A percentile compares a stretch with the other conserved stretches of the same genome.
phyloP scores from a whole-genome alignment of 2,888 invertebrate genomes.

The Apamea epomidion region DNA sequence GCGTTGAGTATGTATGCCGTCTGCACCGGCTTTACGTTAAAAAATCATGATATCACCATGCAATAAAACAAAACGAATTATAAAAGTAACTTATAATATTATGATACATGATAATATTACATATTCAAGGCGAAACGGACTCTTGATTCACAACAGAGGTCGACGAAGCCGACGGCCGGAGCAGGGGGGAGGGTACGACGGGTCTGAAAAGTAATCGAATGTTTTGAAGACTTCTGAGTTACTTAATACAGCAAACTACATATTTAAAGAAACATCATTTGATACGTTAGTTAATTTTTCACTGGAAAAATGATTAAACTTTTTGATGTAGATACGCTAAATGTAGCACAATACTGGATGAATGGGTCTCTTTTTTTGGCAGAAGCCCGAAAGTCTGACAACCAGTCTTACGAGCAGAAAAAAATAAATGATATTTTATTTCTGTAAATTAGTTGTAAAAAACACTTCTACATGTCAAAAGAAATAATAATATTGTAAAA shows the following conservation, averaged over 20 bases:
- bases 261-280: background rate
- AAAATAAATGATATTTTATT: too few relatives aligned
- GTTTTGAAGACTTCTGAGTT: background rate
- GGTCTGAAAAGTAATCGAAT: conserved; percentile 32
- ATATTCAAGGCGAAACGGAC: conserved; percentile 42
- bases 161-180: conserved; percentile 3
- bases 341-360: too few relatives aligned
- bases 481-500: background rate
- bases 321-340: background rate
- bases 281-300: background rate
- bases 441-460: background rate
- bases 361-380: background rate
- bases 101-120: conserved; percentile 53
- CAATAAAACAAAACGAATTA: conserved; percentile 13
- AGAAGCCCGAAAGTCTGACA: background rate
- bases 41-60: background rate
- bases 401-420: background rate
- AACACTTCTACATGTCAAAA: background rate
- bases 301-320: too few relatives aligned
- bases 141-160: conserved; percentile 45
- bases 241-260: too few relatives aligned
- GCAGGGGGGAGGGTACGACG: background rate
- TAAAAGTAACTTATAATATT: conserved; percentile 59
- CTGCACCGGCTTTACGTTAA: background rate
- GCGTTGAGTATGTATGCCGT: background rate